Evolutionary conservation across 1,140 invertebrate genomes (phyloP), one percentile per base, ranked within the genome.

Genomic region (Atta cephalotes): DNA sequence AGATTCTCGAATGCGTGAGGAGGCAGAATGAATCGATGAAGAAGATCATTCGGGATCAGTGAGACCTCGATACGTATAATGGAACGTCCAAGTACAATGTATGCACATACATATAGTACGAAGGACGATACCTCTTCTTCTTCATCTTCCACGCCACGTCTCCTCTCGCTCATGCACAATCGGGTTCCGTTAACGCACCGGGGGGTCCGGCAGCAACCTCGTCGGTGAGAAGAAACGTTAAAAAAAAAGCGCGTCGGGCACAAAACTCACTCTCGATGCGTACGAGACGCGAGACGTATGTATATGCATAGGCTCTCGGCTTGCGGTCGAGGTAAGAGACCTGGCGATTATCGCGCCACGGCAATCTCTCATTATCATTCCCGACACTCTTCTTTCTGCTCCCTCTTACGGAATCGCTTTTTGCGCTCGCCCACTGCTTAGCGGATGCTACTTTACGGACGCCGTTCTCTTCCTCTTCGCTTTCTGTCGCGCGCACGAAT

Each of bases 351-450:
- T 94, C 93, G 89, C 88, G 86, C 65, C 87, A 78, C 74, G 35
- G 66, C 92, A 56, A 93, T 92, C 92, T 93, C 90, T 93, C 90
- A 93, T 93, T 93, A 93, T 92, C 91, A 93, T 92, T 92, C 90
- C 63, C 84, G 77, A 90, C 91, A 89, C 90, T 93, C 85, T 89
- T 58, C 85, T 81, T 80, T 89, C 72, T 71, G 65, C 85, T 87
- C 76, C 81, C 85, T 88, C 86, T 85, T 72, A 78, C 82, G 77
- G 90, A 90, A 88, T 89, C 88, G 65, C 58, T 63, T 68, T 80
- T 76, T 66, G 76, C 58, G 71, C 63, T 70, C 71, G n/a, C 68
- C 49, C 18, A 14, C 25, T 12, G 65, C 31, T 31, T 39, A 72
- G 65, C 84, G 84, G 63, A 86, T 58, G 62, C 76, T 60, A 66